Evolutionary conservation across 1,140 invertebrate genomes (phyloP), one percentile per base, ranked within the genome.

Genomic region (Goniozus legneri): DNA sequence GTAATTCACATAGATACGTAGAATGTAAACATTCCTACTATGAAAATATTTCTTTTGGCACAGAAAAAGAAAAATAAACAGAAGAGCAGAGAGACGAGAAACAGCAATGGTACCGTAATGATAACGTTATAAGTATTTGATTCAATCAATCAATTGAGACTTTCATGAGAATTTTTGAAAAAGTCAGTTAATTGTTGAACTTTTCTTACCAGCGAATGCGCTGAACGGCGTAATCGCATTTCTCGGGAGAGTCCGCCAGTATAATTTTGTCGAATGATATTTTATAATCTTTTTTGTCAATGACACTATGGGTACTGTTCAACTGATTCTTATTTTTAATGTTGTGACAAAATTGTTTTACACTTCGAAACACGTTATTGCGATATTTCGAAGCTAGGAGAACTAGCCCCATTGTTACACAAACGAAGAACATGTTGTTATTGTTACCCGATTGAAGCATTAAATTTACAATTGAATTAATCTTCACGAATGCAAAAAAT

Each of bases 381-480:
- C 65, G 69, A 52, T 74, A 75, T 47, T 73, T 75, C 33, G 71
- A 72, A n/a, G 66, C 71, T 35, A 75, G 44, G 12, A 73, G 44
- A 12, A 70, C 65, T 12, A 75, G 54, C 22, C 71, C 72, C 24
- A 72, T 64, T 33, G 69, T 73, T 33, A 72, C 60, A 44, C 71
- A 73, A 41, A 69, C 54, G 15, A 70, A 61, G 49, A 71, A 62
- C 69, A 75, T 73, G 27, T 69, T 68, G 40, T 52, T 61, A 31
- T 69, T 68, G 40, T 52, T 61, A 10, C 46, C 53, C 52, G 44
- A 35, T 44, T 59, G 47, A 58, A 52, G 34, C 62, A 65, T 65
- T 54, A 58, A 58, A n/a, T 57, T 32, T 38, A 43, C 19, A 21
- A 39, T 38, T 38, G 10, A 33, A 36, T 16, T 14, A 41, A 44